Evolutionary conservation across 2,888 invertebrate genomes (phyloP), one percentile per base, ranked within the genome.

Genomic region (Neuroscelio doddi): DNA sequence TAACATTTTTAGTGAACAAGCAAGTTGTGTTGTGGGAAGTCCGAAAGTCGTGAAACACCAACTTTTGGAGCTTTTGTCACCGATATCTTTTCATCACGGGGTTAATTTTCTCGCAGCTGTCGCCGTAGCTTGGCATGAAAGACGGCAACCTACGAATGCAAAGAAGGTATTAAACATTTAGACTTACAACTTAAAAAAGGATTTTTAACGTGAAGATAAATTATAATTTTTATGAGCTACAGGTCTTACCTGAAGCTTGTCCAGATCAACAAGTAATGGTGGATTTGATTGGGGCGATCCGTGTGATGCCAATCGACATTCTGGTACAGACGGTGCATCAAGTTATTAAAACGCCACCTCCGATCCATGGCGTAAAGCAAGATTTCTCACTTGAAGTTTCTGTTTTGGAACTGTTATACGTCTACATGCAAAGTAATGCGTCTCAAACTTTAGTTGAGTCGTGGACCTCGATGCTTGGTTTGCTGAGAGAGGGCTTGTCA

Each of bases 121-220:
- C 61, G 92, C 94, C 0, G 91, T 94, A 3, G 94, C 94, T 24
- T 96, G 95, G 95, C 91, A 92, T 80, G 92, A 94, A 73, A 85
- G 90, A 51, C 86, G 89, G 51, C 88, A 88, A 68, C 80, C 86
- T 4, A 85, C 85, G 56, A 86, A 73, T 74, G 84, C 83, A 36
- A 88, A 85, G 80, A 87, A 85, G 76, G 82, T 81, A 66, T n/a
- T n/a, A n/a, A n/a, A 38, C 14, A 27, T 27, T 36, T 24, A 8
- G 9, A 42, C 15, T 26, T 16, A 38, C 34, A 10, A 51, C 2
- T 7, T 15, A 46, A 15, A 15, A 15, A 30, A 45, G 15, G 9
- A 42, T 38, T 21, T 53, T 53, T 34, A 14, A 51, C 21, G 10
- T 12, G 15, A 1, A 2, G 15, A 21, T 38, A 47, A 5, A 10